Evolutionary conservation across 2,113 vertebrate genomes (phyloP), one percentile per base, ranked within the genome.

Genomic region (Opisthocomus hoazin): DNA sequence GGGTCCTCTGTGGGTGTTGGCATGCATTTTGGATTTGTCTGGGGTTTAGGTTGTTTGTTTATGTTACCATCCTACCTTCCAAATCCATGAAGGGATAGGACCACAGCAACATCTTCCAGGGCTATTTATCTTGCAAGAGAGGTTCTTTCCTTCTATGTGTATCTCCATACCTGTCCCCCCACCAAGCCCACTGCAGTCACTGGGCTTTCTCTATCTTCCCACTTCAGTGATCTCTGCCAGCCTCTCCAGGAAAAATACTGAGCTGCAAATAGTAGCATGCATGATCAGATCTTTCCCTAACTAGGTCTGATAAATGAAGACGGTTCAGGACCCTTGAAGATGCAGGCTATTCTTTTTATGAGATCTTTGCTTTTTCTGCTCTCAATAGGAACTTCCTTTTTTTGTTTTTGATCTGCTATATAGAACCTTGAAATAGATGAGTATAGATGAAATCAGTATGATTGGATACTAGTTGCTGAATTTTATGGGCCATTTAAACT

Each of bases 131-230:
- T 26, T 81, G 41, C 11, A 85, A 56, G 21, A 68, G 73, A 53
- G 1, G 2, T 57, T 84, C 37, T 74, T 61, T 61, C 5, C 7
- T 81, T 61, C 37, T 22, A 3, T 24, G 18, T 21, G n/a, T n/a
- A n/a, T n/a, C n/a, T n/a, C n/a, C n/a, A n/a, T n/a, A 4, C 1
- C 1, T 36, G 64, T 37, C 19, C 6, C 24, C 6, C 3, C 5
- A 9, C 2, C 22, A 53, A 92, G 19, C 7, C 37, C 68, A 10
- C 4, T 57, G 27, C 48, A 65, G 12, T 29, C 27, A 65, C 19
- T 32, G 24, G 30, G 10, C 30, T 73, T 85, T 71, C 56, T 71
- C 9, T 45, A 0, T 15, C 29, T 93, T 90, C 39, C 26, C 34
- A 32, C 34, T 63, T 81, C 39, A 32, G 22, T 69, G 16, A 41